phyloP scores from a whole-genome alignment of 1,140 invertebrate genomes.

The Panonychus citri region DNA sequence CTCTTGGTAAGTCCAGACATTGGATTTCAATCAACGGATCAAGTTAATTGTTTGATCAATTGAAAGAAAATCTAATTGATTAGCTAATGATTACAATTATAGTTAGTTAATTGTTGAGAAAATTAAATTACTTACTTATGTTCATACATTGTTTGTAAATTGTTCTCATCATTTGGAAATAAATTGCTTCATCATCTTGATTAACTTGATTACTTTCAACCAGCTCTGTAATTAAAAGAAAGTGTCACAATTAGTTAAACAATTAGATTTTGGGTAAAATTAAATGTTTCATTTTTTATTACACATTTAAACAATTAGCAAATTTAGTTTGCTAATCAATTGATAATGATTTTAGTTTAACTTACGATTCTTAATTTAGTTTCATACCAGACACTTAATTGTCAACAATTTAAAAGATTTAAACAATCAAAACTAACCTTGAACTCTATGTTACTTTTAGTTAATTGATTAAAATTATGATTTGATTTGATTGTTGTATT shows the following conservation, averaged over 20 bases:
- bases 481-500: too few relatives aligned
- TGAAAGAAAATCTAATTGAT: not conserved
- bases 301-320: not conserved
- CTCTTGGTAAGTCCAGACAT: not conserved
- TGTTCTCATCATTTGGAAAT: not conserved
- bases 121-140: slow-evolving; percentile 4
- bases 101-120: too few relatives aligned
- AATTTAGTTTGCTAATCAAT: not conserved
- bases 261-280: not conserved
- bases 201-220: slow-evolving; percentile 16
- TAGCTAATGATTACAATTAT: too few relatives aligned
- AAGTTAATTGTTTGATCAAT: not conserved
- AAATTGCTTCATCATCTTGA: not conserved
- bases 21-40: not conserved
- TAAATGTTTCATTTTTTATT: not conserved
- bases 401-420: too few relatives aligned
- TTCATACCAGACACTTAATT: not conserved
- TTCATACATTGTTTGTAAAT: slow-evolving; percentile 5
- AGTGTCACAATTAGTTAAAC: not conserved
- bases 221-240: slow-evolving; percentile 11
- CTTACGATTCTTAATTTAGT: not conserved
- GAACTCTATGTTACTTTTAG: too few relatives aligned
- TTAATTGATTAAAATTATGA: too few relatives aligned
- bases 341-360: not conserved
- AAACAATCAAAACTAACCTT: too few relatives aligned